Percentiles rank a stretch among this genome's conserved stretches.
These are phyloP conservation scores for Unio pictorum DNA, from an alignment of 2,888 invertebrate species.

Conservation along the genomic window DNA sequence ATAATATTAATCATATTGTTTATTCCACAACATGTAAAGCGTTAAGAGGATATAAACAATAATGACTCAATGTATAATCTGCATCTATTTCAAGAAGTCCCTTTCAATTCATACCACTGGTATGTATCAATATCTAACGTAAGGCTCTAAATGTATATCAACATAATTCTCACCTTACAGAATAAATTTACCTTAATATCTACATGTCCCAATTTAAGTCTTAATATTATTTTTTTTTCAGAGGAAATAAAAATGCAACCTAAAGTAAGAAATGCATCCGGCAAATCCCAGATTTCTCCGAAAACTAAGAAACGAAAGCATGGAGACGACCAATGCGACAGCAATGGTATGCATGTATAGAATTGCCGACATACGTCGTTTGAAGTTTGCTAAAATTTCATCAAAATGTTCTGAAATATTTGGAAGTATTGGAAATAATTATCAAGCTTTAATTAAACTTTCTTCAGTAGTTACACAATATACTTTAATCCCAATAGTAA, in stretches of 20 bases:
- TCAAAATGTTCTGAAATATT: not conserved
- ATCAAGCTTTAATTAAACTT: too few relatives aligned
- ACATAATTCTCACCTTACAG: too few relatives aligned
- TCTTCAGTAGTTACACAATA: too few relatives aligned
- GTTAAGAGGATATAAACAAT: too few relatives aligned
- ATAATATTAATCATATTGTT: not conserved
- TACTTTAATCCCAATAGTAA: too few relatives aligned
- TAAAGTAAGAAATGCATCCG: constrained; percentile 43
- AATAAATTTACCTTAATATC: too few relatives aligned
- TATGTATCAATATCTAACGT: too few relatives aligned
- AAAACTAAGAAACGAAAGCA: constrained; percentile 50
- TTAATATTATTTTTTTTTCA: constrained; percentile 16
- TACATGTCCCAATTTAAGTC: not conserved
- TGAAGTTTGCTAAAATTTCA: not conserved
- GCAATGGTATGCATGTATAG: not conserved
- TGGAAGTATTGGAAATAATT: too few relatives aligned
- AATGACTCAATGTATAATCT: too few relatives aligned
- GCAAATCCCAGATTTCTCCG: constrained; percentile 45
- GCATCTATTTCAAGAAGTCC: too few relatives aligned
- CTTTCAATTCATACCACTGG: too few relatives aligned
- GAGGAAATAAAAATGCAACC: constrained; percentile 58
- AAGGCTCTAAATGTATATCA: too few relatives aligned
- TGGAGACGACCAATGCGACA: constrained; percentile 22
- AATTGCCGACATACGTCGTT: not conserved
- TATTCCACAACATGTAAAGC: not conserved